phyloP scores from a whole-genome alignment of 2,888 invertebrate species.

The Drosophila pegasa region DNA sequence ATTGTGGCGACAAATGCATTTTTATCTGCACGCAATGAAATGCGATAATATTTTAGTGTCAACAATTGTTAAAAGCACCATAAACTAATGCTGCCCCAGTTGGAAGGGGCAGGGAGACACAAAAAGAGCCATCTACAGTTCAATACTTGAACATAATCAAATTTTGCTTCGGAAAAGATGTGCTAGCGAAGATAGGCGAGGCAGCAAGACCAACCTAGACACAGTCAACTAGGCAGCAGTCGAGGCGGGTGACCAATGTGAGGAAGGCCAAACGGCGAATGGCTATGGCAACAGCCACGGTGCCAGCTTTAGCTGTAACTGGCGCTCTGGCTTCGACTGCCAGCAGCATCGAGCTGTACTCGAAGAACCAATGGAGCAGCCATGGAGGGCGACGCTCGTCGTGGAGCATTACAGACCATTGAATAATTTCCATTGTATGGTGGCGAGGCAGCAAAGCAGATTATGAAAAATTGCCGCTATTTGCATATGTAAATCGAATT shows the following conservation, averaged over 20 bases:
- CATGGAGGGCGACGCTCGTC: conserved; percentile 42
- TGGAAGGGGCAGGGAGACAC: conserved; percentile 27
- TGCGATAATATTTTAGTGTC: conserved; percentile 83
- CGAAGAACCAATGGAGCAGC: conserved; percentile 71
- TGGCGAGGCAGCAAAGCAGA: conserved; percentile 71
- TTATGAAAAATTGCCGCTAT: conserved; percentile 84
- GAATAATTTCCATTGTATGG: conserved; percentile 83
- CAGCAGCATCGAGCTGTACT: conserved; percentile 55
- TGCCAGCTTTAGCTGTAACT: conserved; percentile 11
- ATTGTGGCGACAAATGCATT: conserved; percentile 81
- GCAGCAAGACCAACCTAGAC: conserved; percentile 33
- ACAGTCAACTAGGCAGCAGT: conserved; percentile 73
- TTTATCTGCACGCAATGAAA: conserved; percentile 82
- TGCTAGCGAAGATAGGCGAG: conserved; percentile 23
- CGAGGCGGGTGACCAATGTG: conserved; percentile 70
- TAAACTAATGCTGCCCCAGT: conserved; percentile 78
- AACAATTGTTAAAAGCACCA: conserved; percentile 83
- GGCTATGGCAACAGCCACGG: conserved; percentile 33
- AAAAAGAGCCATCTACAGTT: conserved; percentile 68
- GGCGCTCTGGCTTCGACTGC: conserved; percentile 6
- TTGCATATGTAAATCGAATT: conserved; percentile 84
- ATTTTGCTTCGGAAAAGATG: conserved; percentile 58
- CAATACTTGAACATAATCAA: conserved; percentile 78
- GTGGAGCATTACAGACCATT: conserved; percentile 80
- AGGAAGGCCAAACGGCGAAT: conserved; percentile 53